Evolutionary conservation across 2,797 vertebrate species (phyloP), one percentile per base, ranked within the genome.

Genomic region (Squalus acanthias): DNA sequence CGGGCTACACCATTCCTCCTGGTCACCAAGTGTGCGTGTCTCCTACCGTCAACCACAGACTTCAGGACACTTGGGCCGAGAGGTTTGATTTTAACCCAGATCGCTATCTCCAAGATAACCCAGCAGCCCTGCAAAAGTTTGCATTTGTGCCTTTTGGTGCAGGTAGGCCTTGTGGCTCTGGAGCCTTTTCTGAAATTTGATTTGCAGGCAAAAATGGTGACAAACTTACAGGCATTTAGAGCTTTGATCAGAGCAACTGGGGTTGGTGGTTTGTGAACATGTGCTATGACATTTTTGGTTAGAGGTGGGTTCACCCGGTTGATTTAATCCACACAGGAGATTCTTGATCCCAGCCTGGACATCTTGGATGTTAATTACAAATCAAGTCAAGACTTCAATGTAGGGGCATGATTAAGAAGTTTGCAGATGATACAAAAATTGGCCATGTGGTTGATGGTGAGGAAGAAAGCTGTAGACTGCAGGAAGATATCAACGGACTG

Each of bases 11-110:
- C 97, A 99, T 99, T 97, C 99, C 99, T 2, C 98, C 98, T 0
- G 99, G 99, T 82, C 99, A 99, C 97, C 99, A 99, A 97, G 99
- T 99, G 96, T 99, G 99, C 46, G 99, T 99, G 5, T 99, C 99
- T 96, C 99, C 99, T 5, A 99, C 99, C 0, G 98, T 99, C 95
- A 99, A 99, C 97, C 99, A 99, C 17, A 98, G 99, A n/a, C 98
- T 99, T 87, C 97, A 97, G 17, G 99, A 99, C 97, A 98, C 98
- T 53, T 99, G 99, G 99, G 96, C 67, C 0, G 97, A 99, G 0
- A 98, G 98, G 96, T 97, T 98, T 96, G 98, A 98, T 79, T 99
- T 99, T 96, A 97, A 98, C 96, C 99, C 99, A 0, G 98, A 99
- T 82, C 98, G 99, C 2, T 99, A 99, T 97, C 98, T 99, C 92